Base-by-base conservation (phyloP, 2,113 vertebrate species). In the Lagenorhynchus albirostris region DNA sequence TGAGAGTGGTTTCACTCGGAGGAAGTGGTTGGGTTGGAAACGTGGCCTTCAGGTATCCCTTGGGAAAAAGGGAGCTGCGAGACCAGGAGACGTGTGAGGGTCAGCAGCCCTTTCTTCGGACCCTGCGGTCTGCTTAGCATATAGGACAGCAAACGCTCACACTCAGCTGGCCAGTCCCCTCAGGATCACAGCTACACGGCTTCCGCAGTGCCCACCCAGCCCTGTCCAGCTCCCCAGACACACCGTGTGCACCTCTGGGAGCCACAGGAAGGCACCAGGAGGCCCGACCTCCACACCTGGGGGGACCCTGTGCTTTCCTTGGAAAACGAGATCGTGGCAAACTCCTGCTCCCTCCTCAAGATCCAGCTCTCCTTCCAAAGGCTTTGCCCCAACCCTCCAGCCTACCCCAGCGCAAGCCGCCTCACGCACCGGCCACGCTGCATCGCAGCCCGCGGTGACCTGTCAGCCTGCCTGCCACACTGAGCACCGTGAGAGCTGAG, bases 151-250 rank as follows among this genome's bases (percentile, higher is more conserved):
- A 53, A 36, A 17, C 0, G 12, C 11, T 47, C 50, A 5, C 4
- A 18, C 31, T 17, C 67, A 23, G 38, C 84, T 8, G 84, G 47
- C 71, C 50, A 44, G 10, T 23, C 12, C 2, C 44, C 11, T 63
- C 6, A 15, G 1, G 7, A 20, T 33, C 6, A 79, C 67, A 23
- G 15, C 36, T 2, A 2, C 10, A 6, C 0, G 1, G 73, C n/a
- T 68, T n/a, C 11, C 33, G 13, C 47, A 70, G 62, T 4, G 6
- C 0, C 55, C 65, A 26, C 41, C 18, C 76, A 65, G 47, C 2
- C 12, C 29, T 0, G 6, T 31, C 63, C 12, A 68, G 53, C 23
- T 38, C 13, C 29, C 38, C 21, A 6, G 8, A 38, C 17, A 76
- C 1, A 0, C 0, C 36, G 9, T 36, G 9, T 29, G 41, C 63